Percentiles rank a stretch among this genome's conserved stretches.
Conservation (phyloP, 2,888 invertebrate genomes). For the Dimorphilus gyrociliatus region DNA sequence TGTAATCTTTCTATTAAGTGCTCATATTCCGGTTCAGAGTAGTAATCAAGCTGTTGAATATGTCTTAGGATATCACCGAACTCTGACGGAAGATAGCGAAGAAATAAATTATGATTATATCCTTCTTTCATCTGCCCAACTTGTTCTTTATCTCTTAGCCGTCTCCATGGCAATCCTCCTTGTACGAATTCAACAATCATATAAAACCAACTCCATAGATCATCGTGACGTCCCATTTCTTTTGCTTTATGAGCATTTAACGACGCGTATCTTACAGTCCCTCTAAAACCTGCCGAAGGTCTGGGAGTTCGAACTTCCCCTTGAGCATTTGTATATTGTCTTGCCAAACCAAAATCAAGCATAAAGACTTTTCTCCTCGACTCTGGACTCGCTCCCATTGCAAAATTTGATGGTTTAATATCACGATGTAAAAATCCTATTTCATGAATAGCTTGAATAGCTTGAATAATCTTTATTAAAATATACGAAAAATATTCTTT, state of each 20-base stretch:
- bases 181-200: slow-evolving; percentile 99
- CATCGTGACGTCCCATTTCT: slow-evolving; percentile 99
- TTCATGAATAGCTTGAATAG: slow-evolving; percentile 92
- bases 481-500: too few species aligned
- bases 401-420: slow-evolving; percentile 99
- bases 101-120: slow-evolving; percentile 76
- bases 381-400: slow-evolving; percentile 79
- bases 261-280: slow-evolving; percentile 93
- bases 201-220: slow-evolving; percentile 98
- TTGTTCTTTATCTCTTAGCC: slow-evolving; percentile 96
- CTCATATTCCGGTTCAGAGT: slow-evolving; percentile 87
- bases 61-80: slow-evolving; percentile 79
- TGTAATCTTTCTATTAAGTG: too few species aligned
- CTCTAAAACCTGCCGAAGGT: slow-evolving; percentile 88
- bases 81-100: slow-evolving; percentile 86
- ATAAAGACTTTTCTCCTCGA: slow-evolving; percentile 78
- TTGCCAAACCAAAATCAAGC: slow-evolving; percentile 94
- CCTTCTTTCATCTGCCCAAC: slow-evolving; percentile 85
- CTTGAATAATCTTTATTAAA: slow-evolving; percentile 62
- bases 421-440: slow-evolving; percentile 97
- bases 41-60: slow-evolving; percentile 76
- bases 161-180: slow-evolving; percentile 92
- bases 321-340: slow-evolving; percentile 84
- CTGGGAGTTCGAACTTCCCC: slow-evolving; percentile 90
- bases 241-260: slow-evolving; percentile 97